A percentile compares a stretch with the other conserved stretches of the same genome.
Conservation (phyloP, 1,140 invertebrate species). For the Lordiphosa collinella region DNA sequence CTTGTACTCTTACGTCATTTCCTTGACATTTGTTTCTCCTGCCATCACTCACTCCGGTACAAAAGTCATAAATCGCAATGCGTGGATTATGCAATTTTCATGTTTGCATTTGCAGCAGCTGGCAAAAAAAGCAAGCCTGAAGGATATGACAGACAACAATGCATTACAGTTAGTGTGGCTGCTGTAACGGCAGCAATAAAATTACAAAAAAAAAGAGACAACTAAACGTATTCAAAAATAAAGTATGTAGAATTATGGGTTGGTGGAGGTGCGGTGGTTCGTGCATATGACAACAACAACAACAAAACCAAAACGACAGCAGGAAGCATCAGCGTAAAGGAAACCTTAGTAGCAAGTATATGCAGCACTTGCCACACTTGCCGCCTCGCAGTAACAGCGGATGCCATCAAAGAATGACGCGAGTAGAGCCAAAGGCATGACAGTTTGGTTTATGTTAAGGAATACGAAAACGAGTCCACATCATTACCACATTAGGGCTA, state of each 20-base stretch:
- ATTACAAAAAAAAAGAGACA: slow-evolving; percentile 14
- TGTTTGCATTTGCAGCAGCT: slow-evolving; percentile 59
- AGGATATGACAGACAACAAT: slow-evolving; percentile 62
- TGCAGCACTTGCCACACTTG: slow-evolving; percentile 10
- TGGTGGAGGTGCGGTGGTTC: not conserved
- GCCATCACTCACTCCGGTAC: slow-evolving; percentile 61
- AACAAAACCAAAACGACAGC: slow-evolving; percentile 34
- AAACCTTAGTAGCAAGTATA: slow-evolving; percentile 62
- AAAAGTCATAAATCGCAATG: slow-evolving; percentile 78
- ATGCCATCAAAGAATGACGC: slow-evolving; percentile 71
- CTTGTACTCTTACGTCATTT: slow-evolving; percentile 48
- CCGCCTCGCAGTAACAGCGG: slow-evolving; percentile 32
- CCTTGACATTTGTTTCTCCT: slow-evolving; percentile 68
- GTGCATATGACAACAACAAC: slow-evolving; percentile 28
- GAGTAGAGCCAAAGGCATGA: slow-evolving; percentile 23
- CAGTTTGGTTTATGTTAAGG: slow-evolving; percentile 7
- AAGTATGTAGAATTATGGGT: too few relatives aligned
- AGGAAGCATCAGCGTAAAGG: slow-evolving; percentile 51
- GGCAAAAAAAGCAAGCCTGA: slow-evolving; percentile 4
- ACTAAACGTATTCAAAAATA: slow-evolving; percentile 47
- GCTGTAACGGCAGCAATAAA: slow-evolving; percentile 29
- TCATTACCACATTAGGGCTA: too few relatives aligned
- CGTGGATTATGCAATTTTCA: slow-evolving; percentile 78
- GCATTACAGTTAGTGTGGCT: slow-evolving; percentile 50
- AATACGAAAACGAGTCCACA: not conserved